These are phyloP conservation scores for Calyptomena viridis DNA, from an alignment of 2,113 vertebrate genomes.

Conservation along the genomic window DNA sequence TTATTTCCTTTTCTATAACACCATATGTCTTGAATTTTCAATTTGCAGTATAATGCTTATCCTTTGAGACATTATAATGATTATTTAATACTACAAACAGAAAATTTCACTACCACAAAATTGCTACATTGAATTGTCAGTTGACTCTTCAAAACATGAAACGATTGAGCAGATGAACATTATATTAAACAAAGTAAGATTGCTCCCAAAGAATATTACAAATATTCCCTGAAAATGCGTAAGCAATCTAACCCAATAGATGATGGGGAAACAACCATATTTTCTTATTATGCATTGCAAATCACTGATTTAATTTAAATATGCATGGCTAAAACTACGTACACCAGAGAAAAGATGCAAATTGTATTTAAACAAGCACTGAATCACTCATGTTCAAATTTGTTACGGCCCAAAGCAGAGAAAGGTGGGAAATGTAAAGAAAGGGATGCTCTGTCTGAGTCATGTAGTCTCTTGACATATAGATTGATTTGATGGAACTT, in stretches of 20 bases:
- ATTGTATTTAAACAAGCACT: background rate
- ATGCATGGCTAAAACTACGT: background rate
- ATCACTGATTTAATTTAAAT: background rate
- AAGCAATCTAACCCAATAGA: background rate
- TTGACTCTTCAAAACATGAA: background rate
- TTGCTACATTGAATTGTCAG: background rate
- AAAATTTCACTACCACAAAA: background rate
- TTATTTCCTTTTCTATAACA: background rate
- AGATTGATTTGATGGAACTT: background rate
- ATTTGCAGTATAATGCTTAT: background rate
- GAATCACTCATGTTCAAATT: background rate
- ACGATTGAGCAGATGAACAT: background rate
- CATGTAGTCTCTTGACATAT: background rate
- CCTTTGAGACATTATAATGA: background rate
- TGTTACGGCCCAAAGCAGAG: background rate
- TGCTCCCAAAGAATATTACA: background rate
- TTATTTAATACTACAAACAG: slow-evolving; percentile 7
- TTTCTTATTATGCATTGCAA: background rate
- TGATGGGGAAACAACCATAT: background rate
- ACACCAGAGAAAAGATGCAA: background rate
- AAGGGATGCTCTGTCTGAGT: background rate
- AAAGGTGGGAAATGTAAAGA: background rate
- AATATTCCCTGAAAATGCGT: background rate
- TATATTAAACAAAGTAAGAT: background rate
- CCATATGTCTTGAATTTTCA: background rate